Base-by-base conservation (phyloP, 2,888 invertebrate genomes). In the Eupithecia subumbrata region DNA sequence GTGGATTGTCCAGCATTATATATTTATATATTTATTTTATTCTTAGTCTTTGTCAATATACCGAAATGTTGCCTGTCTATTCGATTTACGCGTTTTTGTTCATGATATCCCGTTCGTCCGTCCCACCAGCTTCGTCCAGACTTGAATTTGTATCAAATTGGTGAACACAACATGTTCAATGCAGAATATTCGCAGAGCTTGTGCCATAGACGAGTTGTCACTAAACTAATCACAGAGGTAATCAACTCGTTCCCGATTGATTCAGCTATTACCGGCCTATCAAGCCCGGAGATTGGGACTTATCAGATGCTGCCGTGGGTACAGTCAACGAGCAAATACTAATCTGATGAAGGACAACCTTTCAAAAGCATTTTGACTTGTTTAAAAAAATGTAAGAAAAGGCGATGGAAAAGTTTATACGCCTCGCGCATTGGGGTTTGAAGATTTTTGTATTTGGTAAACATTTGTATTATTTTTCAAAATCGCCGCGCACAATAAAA, bases 171-270 rank as follows among this genome's bases (percentile, higher is more conserved):
- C 12, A 25, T 12, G 60, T 14, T 12, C 22, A 12, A 60, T 1
- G 60, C 60, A 12, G 22, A 25, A 60, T 25, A 60, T 25, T 25
- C 60, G 60, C 25, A 25, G 4, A 25, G 60, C 25, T 25, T 25
- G 60, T 60, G 18, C 8, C 9, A 18, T 18, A 34, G 8, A 22
- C 64, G 68, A 22, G 68, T 43, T 11, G 34, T 66, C 74, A 69
- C 30, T 69, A 75, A 77, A 25, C 73, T 73, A 71, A 77, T 77
- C 71, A 71, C 64, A 43, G 72, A 63, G 34, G 43, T 72, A 73
- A 75, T 77, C 77, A 73, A 77, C 75, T 77, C 72, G 72, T 70
- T 77, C 69, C 72, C 25, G 73, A 25, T 52, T 71, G 72, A 74
- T 77, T 77, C 74, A 70, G 34, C 71, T 71, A 69, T 76, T 74